Evolutionary conservation across 2,888 invertebrate genomes (phyloP).

Genomic region (Trachelus stipa): DNA sequence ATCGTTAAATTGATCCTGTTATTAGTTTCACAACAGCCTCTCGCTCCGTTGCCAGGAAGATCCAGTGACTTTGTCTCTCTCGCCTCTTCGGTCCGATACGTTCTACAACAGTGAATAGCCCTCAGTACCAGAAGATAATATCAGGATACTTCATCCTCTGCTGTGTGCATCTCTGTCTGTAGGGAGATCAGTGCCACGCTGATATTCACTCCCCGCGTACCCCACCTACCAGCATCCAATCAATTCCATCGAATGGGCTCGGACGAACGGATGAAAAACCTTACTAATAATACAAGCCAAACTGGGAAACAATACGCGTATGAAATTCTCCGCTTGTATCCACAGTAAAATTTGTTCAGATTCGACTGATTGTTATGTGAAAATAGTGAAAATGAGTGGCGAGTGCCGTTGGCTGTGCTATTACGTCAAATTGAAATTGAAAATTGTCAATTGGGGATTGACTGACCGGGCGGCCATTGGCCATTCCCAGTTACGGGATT

Average conservation of each 20-base stretch:
- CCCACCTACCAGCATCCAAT: background rate
- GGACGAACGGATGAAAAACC: background rate
- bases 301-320: background rate
- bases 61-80: background rate
- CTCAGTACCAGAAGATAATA: background rate
- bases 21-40: background rate
- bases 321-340: background rate
- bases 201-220: background rate
- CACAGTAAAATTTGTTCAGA: background rate
- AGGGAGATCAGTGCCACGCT: background rate
- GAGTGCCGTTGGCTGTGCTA: background rate
- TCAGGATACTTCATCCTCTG: background rate
- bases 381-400: background rate
- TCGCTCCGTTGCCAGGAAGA: background rate
- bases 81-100: background rate
- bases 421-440: background rate
- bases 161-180: background rate
- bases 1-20: background rate
- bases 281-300: background rate
- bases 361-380: background rate
- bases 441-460: background rate
- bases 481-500: background rate
- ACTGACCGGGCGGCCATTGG: background rate
- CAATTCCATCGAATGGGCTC: background rate
- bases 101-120: background rate